phyloP scores from a whole-genome alignment of 2,888 invertebrate genomes.

The Trissoscelio sp. region DNA sequence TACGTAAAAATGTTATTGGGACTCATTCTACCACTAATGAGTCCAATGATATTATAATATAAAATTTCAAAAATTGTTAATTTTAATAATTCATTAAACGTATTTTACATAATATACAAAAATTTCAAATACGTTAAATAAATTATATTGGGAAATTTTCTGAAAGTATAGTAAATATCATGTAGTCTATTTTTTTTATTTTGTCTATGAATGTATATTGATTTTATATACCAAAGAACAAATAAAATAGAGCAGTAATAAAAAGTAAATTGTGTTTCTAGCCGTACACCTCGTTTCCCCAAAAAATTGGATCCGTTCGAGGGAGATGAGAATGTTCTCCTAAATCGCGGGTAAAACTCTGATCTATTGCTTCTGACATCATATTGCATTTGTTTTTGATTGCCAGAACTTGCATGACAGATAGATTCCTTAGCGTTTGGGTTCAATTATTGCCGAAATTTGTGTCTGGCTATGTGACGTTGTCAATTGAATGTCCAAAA shows the following conservation, averaged over 20 bases:
- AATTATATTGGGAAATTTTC: too few relatives aligned
- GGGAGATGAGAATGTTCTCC: constrained; percentile 77
- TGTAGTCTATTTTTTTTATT: too few relatives aligned
- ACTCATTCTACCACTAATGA: too few relatives aligned
- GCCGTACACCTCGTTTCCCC: constrained; percentile 78
- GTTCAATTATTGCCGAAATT: constrained; percentile 2
- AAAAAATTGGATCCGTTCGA: constrained; percentile 80
- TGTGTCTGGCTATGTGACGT: constrained; percentile 41
- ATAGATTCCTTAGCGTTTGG: constrained; percentile 31
- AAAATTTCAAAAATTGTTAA: too few relatives aligned
- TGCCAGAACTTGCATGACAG: constrained; percentile 55
- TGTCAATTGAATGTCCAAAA: background rate
- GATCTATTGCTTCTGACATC: constrained; percentile 60
- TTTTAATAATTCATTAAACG: too few relatives aligned
- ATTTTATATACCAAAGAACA: too few relatives aligned
- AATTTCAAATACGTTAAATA: too few relatives aligned
- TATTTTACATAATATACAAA: too few relatives aligned
- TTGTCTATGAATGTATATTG: too few relatives aligned
- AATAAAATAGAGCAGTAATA: constrained; percentile 8
- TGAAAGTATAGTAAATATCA: too few relatives aligned
- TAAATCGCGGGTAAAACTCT: constrained; percentile 77
- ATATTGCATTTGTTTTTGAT: constrained; percentile 43
- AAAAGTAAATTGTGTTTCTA: constrained; percentile 77
- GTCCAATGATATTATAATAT: too few relatives aligned
- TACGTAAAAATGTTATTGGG: too few relatives aligned